Conservation (phyloP, 2,113 vertebrate species). For the Eidolon helvum region DNA sequence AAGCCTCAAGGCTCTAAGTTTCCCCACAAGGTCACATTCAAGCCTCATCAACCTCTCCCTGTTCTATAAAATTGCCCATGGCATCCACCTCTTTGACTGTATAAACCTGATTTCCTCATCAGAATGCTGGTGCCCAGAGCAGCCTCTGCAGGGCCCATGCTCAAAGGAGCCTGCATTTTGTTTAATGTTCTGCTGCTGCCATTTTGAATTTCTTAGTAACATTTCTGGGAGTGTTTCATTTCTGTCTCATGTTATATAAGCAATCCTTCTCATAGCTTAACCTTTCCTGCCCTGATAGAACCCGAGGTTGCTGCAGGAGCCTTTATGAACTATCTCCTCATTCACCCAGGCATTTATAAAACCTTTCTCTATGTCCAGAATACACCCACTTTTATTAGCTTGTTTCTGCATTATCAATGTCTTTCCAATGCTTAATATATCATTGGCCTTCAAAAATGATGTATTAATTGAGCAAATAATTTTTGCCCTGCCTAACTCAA, state of each 20-base stretch:
- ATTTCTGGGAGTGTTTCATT: neutral
- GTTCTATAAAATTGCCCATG: neutral
- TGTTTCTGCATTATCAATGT: neutral
- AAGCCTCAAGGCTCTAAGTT: neutral
- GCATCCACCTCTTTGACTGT: neutral
- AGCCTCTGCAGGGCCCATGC: neutral
- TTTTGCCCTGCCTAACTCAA: neutral
- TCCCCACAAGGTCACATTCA: neutral
- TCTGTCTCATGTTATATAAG: neutral
- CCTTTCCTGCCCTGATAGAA: neutral
- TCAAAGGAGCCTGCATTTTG: neutral
- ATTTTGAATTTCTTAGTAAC: neutral
- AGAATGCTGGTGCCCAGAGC: neutral
- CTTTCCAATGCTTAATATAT: no score
- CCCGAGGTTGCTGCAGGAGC: neutral
- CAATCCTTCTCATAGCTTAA: neutral
- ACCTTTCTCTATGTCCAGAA: neutral
- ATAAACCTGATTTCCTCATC: neutral
- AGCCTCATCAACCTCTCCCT: neutral
- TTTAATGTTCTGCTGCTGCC: neutral
- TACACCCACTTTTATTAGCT: neutral
- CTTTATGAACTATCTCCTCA: neutral
- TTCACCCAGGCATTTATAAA: neutral
- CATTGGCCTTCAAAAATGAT: neutral
- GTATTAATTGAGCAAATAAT: neutral